These are phyloP conservation scores for Chlorodrepanis virens DNA, from an alignment of 2,113 vertebrate species.

Conservation along the genomic window DNA sequence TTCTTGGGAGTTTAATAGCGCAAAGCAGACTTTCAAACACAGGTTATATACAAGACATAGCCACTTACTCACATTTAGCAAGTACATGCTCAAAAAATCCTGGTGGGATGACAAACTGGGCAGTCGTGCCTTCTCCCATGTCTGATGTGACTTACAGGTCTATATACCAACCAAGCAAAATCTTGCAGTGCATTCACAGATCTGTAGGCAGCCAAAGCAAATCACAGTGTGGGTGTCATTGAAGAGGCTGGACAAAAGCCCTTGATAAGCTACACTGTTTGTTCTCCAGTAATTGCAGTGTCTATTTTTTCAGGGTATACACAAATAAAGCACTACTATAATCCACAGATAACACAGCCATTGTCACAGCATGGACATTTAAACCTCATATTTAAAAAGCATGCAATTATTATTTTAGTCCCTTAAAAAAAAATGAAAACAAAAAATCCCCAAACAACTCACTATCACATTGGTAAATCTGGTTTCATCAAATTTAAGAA, in stretches of 20 bases:
- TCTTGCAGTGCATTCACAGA: background rate
- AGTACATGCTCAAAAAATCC: background rate
- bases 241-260: slow-evolving; percentile 23
- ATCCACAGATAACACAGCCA: background rate
- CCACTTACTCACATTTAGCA: background rate
- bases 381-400: slow-evolving; percentile 8
- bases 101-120: background rate
- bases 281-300: slow-evolving; percentile 8
- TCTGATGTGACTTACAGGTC: background rate
- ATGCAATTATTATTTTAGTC: background rate
- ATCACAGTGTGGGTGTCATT: slow-evolving; percentile 21
- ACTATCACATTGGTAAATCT: background rate
- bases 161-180: background rate
- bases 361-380: slow-evolving; percentile 6
- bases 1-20: background rate
- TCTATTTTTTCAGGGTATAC: slow-evolving; percentile 20
- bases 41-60: background rate
- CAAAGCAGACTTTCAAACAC: background rate
- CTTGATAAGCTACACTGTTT: slow-evolving; percentile 25
- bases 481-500: background rate
- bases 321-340: background rate
- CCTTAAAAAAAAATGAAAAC: background rate
- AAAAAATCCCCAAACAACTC: background rate
- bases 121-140: background rate
- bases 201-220: background rate